phyloP scores from a whole-genome alignment of 2,888 invertebrate species.

The Eueremaeus valkanovi region DNA sequence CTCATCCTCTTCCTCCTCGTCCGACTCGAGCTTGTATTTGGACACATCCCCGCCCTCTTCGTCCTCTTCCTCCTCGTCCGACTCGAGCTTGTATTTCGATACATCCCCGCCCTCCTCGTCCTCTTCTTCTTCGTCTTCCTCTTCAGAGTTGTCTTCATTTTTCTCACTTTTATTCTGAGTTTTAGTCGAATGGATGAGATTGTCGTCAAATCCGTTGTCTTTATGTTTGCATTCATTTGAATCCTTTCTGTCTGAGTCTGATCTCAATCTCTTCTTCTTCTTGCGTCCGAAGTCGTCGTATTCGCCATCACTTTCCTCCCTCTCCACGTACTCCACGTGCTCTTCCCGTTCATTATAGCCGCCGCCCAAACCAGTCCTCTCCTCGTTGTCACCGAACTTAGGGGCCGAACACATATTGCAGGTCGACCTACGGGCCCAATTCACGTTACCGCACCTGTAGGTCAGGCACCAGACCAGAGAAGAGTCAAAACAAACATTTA shows the following conservation, averaged over 20 bases:
- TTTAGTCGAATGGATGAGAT: not conserved
- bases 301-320: conserved; percentile 83
- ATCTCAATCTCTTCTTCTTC: conserved; percentile 32
- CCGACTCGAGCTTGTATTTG: conserved; percentile 37
- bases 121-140: conserved; percentile 54
- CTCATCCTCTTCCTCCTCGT: conserved; percentile 23
- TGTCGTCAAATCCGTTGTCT: conserved; percentile 47
- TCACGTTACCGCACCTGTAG: conserved; percentile 92
- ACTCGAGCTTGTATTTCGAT: conserved; percentile 33
- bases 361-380: conserved; percentile 60
- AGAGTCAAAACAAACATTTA: not conserved
- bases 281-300: conserved; percentile 75
- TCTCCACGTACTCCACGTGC: conserved; percentile 87
- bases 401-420: conserved; percentile 99
- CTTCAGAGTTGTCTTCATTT: conserved; percentile 60
- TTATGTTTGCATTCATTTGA: conserved; percentile 42
- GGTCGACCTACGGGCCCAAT: conserved; percentile 91
- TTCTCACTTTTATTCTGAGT: no score
- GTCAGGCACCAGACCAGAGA: not conserved
- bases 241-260: not conserved
- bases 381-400: conserved; percentile 88
- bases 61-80: conserved; percentile 21
- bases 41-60: conserved; percentile 54
- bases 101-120: conserved; percentile 61
- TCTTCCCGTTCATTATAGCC: conserved; percentile 84